Conservation (phyloP, 1,140 invertebrate genomes). For the Mizuhopecten yessoensis region DNA sequence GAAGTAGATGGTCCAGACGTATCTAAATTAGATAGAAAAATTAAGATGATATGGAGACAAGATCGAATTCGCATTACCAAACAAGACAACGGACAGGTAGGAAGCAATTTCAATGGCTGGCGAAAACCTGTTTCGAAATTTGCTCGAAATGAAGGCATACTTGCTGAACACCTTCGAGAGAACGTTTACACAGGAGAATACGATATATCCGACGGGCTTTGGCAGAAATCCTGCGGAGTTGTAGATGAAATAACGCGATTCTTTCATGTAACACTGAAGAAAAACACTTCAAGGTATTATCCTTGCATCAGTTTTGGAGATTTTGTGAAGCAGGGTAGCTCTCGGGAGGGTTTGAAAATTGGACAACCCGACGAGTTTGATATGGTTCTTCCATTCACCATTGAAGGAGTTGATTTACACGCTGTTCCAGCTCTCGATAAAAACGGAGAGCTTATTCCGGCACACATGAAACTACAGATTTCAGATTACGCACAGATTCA, state of each 20-base stretch:
- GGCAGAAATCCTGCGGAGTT: not conserved
- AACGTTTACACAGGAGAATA: not conserved
- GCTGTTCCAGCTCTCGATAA: not conserved
- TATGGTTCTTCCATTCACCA: not conserved
- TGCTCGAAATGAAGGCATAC: not conserved
- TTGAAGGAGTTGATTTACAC: not conserved
- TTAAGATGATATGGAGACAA: not conserved
- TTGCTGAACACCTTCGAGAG: not conserved
- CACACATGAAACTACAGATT: not conserved
- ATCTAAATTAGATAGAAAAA: too few relatives aligned
- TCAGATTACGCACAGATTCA: not conserved
- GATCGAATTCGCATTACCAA: not conserved
- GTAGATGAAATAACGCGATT: not conserved
- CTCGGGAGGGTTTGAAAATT: conserved; percentile 3
- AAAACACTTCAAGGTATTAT: not conserved
- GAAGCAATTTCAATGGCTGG: conserved; percentile 9
- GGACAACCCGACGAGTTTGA: not conserved
- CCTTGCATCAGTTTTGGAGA: not conserved
- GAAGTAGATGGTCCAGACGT: too few relatives aligned
- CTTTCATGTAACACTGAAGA: not conserved
- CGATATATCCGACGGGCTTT: not conserved
- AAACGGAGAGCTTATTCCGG: not conserved
- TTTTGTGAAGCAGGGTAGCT: not conserved
- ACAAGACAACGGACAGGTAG: not conserved
- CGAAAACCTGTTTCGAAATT: not conserved